Evolutionary conservation across 1,140 invertebrate species (phyloP).

Genomic region (Ooceraea biroi): DNA sequence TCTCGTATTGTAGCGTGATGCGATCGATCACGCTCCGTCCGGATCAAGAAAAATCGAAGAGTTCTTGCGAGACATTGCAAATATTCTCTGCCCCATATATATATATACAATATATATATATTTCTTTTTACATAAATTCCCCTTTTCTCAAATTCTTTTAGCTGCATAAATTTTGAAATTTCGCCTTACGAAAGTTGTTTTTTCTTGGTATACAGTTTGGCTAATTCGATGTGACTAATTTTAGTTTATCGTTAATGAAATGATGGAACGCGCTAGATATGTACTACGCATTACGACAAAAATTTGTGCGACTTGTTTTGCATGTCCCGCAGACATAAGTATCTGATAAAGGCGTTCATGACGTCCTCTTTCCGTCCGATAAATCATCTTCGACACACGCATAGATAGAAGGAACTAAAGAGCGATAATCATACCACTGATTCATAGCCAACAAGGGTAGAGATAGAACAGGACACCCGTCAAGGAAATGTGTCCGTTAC

Average conservation of each 20-base stretch:
- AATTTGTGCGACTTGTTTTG: neutral
- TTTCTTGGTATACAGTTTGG: neutral
- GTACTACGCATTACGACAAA: neutral
- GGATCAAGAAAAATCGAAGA: slow-evolving; percentile 6
- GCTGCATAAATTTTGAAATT: too few relatives aligned
- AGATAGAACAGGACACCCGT: neutral
- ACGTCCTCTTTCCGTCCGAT: slow-evolving; percentile 53
- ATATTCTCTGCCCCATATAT: neutral
- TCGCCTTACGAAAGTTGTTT: too few relatives aligned
- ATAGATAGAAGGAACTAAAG: slow-evolving; percentile 17
- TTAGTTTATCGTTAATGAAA: neutral
- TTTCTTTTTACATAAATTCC: neutral
- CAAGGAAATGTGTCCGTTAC: slow-evolving; percentile 15
- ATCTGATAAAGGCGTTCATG: slow-evolving; percentile 11
- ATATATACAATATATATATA: neutral
- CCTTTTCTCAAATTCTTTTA: neutral
- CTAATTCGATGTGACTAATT: neutral
- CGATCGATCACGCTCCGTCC: neutral
- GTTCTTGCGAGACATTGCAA: neutral
- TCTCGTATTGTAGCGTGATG: slow-evolving; percentile 1
- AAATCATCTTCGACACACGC: slow-evolving; percentile 57
- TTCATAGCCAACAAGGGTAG: slow-evolving; percentile 15
- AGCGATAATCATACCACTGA: slow-evolving; percentile 37
- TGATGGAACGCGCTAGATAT: neutral
- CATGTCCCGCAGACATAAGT: slow-evolving; percentile 22